Conservation (phyloP, 2,797 vertebrate species). For the Salmo trutta region DNA sequence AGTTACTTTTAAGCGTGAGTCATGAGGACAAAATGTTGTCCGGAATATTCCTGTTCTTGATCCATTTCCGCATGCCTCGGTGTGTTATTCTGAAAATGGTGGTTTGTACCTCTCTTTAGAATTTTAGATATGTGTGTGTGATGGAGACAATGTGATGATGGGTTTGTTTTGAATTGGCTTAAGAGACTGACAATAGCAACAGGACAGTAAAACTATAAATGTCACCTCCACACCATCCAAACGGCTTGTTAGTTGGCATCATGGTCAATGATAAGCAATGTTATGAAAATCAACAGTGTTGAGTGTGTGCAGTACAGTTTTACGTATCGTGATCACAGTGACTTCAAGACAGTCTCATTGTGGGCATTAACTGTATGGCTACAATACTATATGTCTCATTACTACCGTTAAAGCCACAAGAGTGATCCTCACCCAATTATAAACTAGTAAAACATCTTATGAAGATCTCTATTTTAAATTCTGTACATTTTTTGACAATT, state of each 20-base stretch:
- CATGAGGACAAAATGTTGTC: neutral
- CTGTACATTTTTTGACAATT: conserved; percentile 47
- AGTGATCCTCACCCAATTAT: conserved; percentile 24
- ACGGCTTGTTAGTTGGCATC: neutral
- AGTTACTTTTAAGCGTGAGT: conserved; percentile 25
- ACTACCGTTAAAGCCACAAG: conserved; percentile 13
- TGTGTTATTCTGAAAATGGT: conserved; percentile 12
- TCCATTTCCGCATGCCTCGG: conserved; percentile 13
- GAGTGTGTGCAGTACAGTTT: conserved; percentile 2
- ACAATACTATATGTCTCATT: conserved; percentile 32
- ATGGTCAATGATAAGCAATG: conserved; percentile 9
- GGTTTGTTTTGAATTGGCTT: conserved; percentile 23
- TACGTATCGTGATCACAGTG: conserved; percentile 24
- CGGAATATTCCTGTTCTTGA: conserved; percentile 19
- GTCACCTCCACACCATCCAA: neutral
- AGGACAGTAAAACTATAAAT: neutral
- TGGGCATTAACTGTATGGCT: conserved; percentile 37
- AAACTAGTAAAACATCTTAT: conserved; percentile 11
- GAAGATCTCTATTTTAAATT: conserved; percentile 38
- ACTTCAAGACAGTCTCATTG: conserved; percentile 24
- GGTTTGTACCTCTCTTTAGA: conserved; percentile 21
- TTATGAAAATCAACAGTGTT: neutral
- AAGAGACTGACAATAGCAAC: neutral
- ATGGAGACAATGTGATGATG: conserved; percentile 18
- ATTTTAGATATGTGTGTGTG: conserved; percentile 14